Conservation (phyloP, 1,140 invertebrate species). For the Aphelinus certus region DNA sequence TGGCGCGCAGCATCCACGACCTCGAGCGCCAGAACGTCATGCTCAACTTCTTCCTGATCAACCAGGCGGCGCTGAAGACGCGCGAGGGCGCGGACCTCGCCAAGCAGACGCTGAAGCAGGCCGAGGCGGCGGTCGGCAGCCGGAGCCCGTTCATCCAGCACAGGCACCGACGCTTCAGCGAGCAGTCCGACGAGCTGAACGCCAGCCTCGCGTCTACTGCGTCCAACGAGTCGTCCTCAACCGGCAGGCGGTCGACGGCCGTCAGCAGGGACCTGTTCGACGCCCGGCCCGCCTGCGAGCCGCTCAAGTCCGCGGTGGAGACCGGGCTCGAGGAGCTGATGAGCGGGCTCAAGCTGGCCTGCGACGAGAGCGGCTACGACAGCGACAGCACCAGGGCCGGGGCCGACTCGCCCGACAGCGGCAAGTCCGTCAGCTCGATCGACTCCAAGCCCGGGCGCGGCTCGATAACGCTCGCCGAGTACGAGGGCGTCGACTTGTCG, state of each 20-base stretch:
- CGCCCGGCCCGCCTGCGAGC: constrained; percentile 36
- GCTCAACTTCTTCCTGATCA: constrained; percentile 54
- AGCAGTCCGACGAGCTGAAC: constrained; percentile 9
- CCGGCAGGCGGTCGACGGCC: too few relatives aligned
- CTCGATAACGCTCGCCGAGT: constrained; percentile 57
- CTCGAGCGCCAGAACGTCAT: constrained; percentile 55
- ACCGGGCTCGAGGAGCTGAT: constrained; percentile 62
- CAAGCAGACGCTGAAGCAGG: constrained; percentile 42
- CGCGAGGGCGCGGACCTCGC: constrained; percentile 44
- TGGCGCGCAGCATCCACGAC: constrained; percentile 55
- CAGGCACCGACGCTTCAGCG: constrained; percentile 17
- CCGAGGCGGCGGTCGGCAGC: not conserved
- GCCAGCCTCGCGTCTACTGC: constrained; percentile 1
- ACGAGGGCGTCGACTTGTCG: constrained; percentile 47
- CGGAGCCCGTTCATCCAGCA: not conserved
- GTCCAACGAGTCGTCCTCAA: not conserved
- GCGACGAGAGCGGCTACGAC: constrained; percentile 75
- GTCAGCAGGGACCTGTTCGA: constrained; percentile 26
- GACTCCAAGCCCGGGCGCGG: constrained; percentile 53
- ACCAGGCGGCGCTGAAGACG: constrained; percentile 51
- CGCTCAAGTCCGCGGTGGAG: constrained; percentile 45
- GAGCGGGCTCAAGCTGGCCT: constrained; percentile 61
- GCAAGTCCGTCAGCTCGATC: constrained; percentile 46
- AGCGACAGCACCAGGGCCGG: constrained; percentile 71
- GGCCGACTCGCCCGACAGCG: constrained; percentile 67